phyloP scores from a whole-genome alignment of 2,113 vertebrate genomes.

The Tenebrosternarchus preto region DNA sequence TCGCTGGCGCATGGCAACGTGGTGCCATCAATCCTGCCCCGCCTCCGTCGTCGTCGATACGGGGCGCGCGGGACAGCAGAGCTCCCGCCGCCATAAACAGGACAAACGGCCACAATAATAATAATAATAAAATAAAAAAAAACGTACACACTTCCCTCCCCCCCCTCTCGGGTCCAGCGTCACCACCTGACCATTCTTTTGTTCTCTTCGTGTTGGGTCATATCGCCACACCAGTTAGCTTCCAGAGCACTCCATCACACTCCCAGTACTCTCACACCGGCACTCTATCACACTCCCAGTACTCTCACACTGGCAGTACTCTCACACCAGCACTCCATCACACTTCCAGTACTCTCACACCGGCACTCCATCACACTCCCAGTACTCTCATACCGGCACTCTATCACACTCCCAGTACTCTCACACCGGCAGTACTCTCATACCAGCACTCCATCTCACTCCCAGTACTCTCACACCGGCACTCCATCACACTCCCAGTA shows the following conservation, averaged over 20 bases:
- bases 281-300: too few species aligned
- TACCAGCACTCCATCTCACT: not conserved
- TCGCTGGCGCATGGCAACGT: conserved; percentile 80
- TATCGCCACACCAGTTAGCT: too few species aligned
- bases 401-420: not conserved
- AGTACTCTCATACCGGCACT: not conserved
- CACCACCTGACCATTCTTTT: not conserved
- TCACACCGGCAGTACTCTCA: too few species aligned
- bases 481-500: too few species aligned
- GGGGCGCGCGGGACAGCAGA: conserved; percentile 63
- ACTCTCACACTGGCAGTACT: too few species aligned
- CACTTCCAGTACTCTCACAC: not conserved
- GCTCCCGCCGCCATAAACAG: conserved; percentile 75
- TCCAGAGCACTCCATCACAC: too few species aligned
- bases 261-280: too few species aligned
- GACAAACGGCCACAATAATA: conserved; percentile 81
- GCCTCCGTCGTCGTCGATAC: conserved; percentile 69
- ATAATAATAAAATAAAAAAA: too few species aligned
- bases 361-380: not conserved
- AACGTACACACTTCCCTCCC: conserved; percentile 42
- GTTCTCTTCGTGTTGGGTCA: too few species aligned
- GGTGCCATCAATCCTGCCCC: conserved; percentile 79
- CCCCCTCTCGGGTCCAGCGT: not conserved
- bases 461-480: not conserved
- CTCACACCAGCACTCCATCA: not conserved